Conservation (phyloP, 2,888 invertebrate genomes). For the Priocnemis perturbator region DNA sequence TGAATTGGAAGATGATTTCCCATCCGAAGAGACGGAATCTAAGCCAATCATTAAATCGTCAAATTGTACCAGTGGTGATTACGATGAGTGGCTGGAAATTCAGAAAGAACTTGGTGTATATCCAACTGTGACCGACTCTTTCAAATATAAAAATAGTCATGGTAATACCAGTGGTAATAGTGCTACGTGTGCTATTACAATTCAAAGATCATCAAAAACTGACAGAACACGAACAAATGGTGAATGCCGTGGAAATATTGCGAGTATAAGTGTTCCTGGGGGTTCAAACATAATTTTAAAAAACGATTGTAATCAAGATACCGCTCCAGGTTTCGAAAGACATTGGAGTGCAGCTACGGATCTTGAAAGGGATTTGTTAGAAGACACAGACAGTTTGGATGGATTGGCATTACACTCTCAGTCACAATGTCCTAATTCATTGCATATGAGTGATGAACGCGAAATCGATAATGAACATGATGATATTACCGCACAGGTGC, state of each 20-base stretch:
- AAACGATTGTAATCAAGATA: slow-evolving; percentile 57
- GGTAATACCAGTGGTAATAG: slow-evolving; percentile 49
- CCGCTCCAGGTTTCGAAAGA: slow-evolving; percentile 51
- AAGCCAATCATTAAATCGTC: slow-evolving; percentile 65
- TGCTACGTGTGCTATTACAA: slow-evolving; percentile 40
- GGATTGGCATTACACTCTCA: slow-evolving; percentile 68
- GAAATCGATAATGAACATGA: slow-evolving; percentile 76
- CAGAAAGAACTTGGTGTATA: slow-evolving; percentile 80
- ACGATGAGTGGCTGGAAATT: slow-evolving; percentile 83
- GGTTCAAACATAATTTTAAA: slow-evolving; percentile 49
- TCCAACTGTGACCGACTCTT: slow-evolving; percentile 61
- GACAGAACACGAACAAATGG: slow-evolving; percentile 71
- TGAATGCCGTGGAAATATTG: slow-evolving; percentile 59
- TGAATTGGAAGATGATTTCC: slow-evolving; percentile 70
- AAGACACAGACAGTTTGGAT: slow-evolving; percentile 71
- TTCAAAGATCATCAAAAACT: slow-evolving; percentile 52
- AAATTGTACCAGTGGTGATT: slow-evolving; percentile 74
- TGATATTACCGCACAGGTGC: slow-evolving; percentile 86
- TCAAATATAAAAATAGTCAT: slow-evolving; percentile 62
- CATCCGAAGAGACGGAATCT: slow-evolving; percentile 66
- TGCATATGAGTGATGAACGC: slow-evolving; percentile 51
- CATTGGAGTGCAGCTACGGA: slow-evolving; percentile 69
- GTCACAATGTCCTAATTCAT: slow-evolving; percentile 60
- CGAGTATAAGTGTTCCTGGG: slow-evolving; percentile 49
- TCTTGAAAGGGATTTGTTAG: slow-evolving; percentile 71